Conservation (phyloP, 2,797 vertebrate genomes). For the Sciurus carolinensis region DNA sequence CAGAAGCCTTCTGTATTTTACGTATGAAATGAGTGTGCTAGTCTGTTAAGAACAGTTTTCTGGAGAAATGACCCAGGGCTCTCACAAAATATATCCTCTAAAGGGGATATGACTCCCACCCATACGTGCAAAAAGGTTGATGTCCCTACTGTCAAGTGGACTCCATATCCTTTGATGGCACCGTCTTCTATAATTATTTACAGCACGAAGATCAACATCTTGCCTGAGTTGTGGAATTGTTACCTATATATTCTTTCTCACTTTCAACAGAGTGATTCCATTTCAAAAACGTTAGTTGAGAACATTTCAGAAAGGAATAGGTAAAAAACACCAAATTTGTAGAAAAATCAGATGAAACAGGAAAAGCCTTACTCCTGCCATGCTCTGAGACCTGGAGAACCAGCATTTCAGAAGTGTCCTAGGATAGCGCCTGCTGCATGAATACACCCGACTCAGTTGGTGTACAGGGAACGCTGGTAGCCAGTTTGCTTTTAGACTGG, state of each 20-base stretch:
- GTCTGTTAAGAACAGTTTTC: neutral
- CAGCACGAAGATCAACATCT: neutral
- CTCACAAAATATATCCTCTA: neutral
- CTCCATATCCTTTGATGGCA: neutral
- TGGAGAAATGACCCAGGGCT: neutral
- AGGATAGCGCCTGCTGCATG: fast-evolving
- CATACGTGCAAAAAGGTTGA: fast-evolving
- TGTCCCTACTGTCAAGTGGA: neutral
- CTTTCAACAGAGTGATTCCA: neutral
- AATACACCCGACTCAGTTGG: fast-evolving
- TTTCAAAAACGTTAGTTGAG: neutral
- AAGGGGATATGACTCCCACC: no score
- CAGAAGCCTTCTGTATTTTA: neutral
- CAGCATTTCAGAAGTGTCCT: fast-evolving
- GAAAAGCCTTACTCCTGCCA: fast-evolving
- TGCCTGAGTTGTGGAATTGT: neutral
- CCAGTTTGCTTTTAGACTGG: neutral
- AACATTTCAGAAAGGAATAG: neutral
- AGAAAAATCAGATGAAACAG: neutral
- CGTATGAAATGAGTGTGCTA: fast-evolving
- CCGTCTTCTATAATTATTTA: neutral
- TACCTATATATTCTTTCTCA: neutral
- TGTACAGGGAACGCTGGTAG: neutral
- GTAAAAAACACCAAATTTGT: neutral
- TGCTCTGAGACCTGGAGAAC: no score